Base-by-base conservation (phyloP, 2,888 invertebrate genomes). In the Perizoma affinitatum region DNA sequence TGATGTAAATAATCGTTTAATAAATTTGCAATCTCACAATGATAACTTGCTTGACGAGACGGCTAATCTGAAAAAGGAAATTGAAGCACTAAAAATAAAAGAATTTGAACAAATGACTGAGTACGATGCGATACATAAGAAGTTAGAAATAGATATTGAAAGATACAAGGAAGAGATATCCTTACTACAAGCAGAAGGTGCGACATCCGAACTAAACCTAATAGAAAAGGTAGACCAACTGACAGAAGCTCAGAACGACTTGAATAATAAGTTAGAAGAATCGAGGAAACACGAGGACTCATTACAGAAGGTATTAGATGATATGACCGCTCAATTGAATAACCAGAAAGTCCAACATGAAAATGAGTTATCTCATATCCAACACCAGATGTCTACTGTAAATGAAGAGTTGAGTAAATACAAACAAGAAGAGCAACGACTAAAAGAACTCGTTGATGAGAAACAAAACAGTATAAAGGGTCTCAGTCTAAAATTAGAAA, bases 191-290 rank as follows among this genome's bases (percentile, higher is more conserved):
- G 87, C 87, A 44, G 88, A 90, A 47, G 87, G 90, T 22, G 87
- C 86, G 42, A 84, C 90, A 47, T 90, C 90, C 4, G 87, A 89
- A 80, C 83, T 87, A 0, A 90, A 92, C 70, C 74, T 93, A 56
- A 90, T 93, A 82, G 88, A 92, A 76, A 88, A 93, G 66, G 87
- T 93, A 48, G 92, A 93, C 58, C 89, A 90, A 74, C 70, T 93
- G 45, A 87, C 89, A 54, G 88, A 87, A 72, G 92, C 92, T 9
- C 89, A 91, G 69, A 90, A 92, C 66, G 91, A 93, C 65, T 79
- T 93, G 42, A 88, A 87, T 70, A 87, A 90, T 63, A 88, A 93
- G 77, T 70, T 89, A 33, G 92, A 93, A 75, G 88, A 90, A 75
- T 91, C 93, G 53, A 84, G 85, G 64, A 87, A 86, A 73, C 86